A percentile compares a stretch with the other conserved stretches of the same genome.
phyloP scores from a whole-genome alignment of 2,113 vertebrate species.

The Salvator merianae region DNA sequence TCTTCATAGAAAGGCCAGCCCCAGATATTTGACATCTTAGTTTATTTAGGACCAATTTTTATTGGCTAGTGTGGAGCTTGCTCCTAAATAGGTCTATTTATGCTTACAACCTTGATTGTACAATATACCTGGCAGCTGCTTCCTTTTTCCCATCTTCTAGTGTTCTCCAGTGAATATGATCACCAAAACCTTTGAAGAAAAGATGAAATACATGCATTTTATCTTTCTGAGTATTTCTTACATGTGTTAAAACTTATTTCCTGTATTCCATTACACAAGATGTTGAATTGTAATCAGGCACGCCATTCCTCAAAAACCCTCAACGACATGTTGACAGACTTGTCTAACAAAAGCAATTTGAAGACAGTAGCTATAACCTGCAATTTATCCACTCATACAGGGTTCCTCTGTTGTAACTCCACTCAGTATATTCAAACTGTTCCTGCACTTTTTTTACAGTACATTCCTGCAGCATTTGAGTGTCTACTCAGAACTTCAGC shows the following conservation, averaged over 20 bases:
- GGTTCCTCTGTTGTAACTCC: too few species aligned
- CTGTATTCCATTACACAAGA: background rate
- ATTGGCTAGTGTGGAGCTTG: background rate
- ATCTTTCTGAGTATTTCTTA: constrained; percentile 17
- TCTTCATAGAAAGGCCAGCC: background rate
- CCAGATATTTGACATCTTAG: background rate
- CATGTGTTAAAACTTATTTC: constrained; percentile 6
- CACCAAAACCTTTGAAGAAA: constrained; percentile 88
- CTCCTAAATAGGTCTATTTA: background rate
- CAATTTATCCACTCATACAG: too few species aligned
- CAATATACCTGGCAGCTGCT: constrained; percentile 89
- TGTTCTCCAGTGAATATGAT: constrained; percentile 95
- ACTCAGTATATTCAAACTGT: too few species aligned
- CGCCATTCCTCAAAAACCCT: background rate
- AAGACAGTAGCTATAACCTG: too few species aligned
- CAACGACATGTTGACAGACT: background rate
- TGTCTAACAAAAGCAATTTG: too few species aligned
- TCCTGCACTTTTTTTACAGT: too few species aligned
- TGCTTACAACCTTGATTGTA: background rate
- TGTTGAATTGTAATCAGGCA: background rate
- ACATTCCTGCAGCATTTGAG: too few species aligned
- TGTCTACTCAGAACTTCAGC: too few species aligned
- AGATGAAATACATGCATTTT: constrained; percentile 45
- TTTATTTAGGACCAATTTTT: background rate
- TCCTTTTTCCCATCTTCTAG: constrained; percentile 95